These are phyloP conservation scores for Aporophyla lueneburgensis DNA, from an alignment of 2,888 invertebrate genomes.

Conservation along the genomic window DNA sequence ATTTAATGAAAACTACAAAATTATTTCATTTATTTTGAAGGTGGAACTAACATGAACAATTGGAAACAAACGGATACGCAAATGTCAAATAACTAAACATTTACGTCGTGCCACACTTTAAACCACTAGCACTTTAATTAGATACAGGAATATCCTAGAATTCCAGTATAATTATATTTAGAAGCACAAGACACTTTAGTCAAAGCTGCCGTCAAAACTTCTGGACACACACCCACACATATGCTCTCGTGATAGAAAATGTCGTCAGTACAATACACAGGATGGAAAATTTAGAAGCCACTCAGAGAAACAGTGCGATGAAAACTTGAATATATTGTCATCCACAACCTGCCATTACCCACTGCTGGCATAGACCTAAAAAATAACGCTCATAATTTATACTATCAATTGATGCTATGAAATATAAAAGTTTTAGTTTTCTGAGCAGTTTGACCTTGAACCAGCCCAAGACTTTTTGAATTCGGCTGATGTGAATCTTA, in stretches of 20 bases:
- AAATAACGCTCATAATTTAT: not conserved
- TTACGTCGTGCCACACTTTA: not conserved
- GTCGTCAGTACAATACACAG: not conserved
- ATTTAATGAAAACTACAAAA: too few species aligned
- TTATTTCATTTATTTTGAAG: too few species aligned
- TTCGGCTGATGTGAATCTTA: too few species aligned
- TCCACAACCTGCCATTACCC: not conserved
- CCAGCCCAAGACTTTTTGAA: too few species aligned
- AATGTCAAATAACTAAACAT: too few species aligned
- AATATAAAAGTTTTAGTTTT: too few species aligned
- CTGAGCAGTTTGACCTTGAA: too few species aligned
- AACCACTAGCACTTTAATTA: too few species aligned
- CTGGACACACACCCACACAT: not conserved
- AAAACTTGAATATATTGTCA: not conserved
- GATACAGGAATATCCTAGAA: not conserved
- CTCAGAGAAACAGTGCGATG: too few species aligned
- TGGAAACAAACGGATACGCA: too few species aligned
- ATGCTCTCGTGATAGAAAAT: slow-evolving; percentile 19
- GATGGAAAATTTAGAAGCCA: not conserved
- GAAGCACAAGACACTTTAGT: not conserved
- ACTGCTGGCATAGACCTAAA: not conserved
- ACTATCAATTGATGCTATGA: not conserved
- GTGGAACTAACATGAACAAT: too few species aligned
- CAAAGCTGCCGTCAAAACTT: not conserved
- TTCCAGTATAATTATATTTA: not conserved